Evolutionary conservation across 2,113 vertebrate species (phyloP), one percentile per base, ranked within the genome.

Genomic region (Sebastes schlegelii): DNA sequence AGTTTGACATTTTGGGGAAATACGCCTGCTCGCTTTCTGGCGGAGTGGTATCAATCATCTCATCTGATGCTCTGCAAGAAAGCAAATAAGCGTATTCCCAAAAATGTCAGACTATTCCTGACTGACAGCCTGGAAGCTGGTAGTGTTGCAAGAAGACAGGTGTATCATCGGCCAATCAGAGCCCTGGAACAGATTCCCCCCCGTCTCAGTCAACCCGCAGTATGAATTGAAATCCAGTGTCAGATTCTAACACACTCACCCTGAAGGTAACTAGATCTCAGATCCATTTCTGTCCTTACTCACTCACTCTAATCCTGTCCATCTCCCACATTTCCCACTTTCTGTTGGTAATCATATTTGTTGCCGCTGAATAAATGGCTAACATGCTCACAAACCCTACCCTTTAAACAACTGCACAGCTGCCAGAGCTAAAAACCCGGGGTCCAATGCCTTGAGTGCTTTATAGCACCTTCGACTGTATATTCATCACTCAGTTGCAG

Each of bases 291-390:
- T 83, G 42, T 57, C 73, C 54, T 58, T 21, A 67, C 75, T 80
- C 64, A 71, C 79, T 76, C 34, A 34, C 70, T 77, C 58, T 58
- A 52, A 78, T 80, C 63, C 73, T 51, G 51, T 80, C 57, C 51
- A 45, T 88, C 84, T 54, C 82, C 83, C 69, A 79, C 68, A 68
- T 70, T 84, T 60, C 77, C 78, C 67, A 62, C 73, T 52, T 58
- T 83, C 54, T 83, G 68, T 70, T 48, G 21, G 23, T 87, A 85
- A 89, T 86, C 65, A 68, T 14, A 81, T 90, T 88, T 80, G 75
- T 13, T 80, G 34, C 74, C 61, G 12, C 67, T 68, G 79, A 84
- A 88, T 87, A 85, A 91, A 83, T 61, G 65, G 21, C 67, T 61
- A 16, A 69, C 66, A 79, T 79, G 46, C 71, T 80, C 52, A 62